Conservation (phyloP, 2,888 invertebrate genomes). For the Branchinecta sandiegonensis region DNA sequence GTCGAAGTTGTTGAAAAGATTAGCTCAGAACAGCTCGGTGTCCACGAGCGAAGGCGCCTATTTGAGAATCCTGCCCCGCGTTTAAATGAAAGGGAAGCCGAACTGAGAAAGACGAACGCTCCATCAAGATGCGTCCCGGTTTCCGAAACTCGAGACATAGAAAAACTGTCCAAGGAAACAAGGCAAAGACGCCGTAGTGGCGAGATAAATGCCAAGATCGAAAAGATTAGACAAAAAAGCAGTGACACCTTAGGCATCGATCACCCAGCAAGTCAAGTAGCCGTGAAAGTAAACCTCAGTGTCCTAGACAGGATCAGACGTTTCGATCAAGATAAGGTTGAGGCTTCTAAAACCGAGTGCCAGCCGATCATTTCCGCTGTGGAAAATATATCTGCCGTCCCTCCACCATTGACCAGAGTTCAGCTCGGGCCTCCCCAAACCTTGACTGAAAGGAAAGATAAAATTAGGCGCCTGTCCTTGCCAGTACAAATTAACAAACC, state of each 20-base stretch:
- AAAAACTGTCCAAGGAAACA: neutral
- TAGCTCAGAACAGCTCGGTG: too few species aligned
- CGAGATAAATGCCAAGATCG: neutral
- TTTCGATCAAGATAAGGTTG: neutral
- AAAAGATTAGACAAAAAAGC: conserved; percentile 10
- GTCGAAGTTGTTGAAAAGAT: too few species aligned
- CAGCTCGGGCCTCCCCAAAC: neutral
- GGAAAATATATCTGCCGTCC: neutral
- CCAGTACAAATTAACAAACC: conserved; percentile 10
- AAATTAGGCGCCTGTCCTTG: conserved; percentile 13
- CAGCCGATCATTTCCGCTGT: neutral
- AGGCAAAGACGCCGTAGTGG: neutral
- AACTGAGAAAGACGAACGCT: too few species aligned
- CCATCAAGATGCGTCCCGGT: neutral
- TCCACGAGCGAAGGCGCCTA: too few species aligned
- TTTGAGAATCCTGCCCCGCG: too few species aligned
- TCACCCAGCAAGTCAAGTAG: neutral
- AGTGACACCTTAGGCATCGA: neutral
- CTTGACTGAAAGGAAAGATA: neutral
- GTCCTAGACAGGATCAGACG: neutral
- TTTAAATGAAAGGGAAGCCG: too few species aligned
- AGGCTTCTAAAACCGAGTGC: neutral
- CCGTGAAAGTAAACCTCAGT: neutral
- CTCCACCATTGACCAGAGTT: neutral
- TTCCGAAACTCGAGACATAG: neutral